phyloP scores from a whole-genome alignment of 2,888 invertebrate species.

The Lasioglossum pauxillum region DNA sequence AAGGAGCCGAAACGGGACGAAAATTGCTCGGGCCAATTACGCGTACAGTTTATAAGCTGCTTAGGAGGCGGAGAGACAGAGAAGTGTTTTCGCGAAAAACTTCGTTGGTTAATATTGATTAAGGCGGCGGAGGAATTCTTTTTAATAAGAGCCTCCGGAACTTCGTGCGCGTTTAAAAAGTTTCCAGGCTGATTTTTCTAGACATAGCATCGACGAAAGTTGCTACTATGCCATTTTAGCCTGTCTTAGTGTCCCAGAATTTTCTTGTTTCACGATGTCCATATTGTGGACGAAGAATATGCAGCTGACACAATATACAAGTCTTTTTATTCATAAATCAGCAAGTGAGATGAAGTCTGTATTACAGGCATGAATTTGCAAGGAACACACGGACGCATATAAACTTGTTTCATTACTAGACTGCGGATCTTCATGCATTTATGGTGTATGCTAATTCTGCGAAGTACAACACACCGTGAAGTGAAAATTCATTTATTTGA shows the following conservation, averaged over 20 bases:
- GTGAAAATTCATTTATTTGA: background rate
- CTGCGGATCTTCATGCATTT: background rate
- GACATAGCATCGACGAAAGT: background rate
- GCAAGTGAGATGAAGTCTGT: background rate
- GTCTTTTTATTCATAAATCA: background rate
- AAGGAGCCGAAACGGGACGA: slow-evolving; percentile 19
- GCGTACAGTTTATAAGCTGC: slow-evolving; percentile 44
- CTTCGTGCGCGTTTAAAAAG: background rate
- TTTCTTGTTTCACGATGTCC: background rate
- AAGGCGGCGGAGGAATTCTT: background rate
- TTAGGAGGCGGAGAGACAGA: background rate
- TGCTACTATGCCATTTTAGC: background rate
- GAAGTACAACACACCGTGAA: background rate
- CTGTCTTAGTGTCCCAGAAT: background rate
- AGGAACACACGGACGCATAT: background rate
- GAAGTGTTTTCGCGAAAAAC: background rate
- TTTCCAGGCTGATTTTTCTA: background rate
- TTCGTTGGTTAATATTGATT: background rate
- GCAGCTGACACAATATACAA: background rate
- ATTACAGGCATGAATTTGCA: background rate
- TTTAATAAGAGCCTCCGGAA: background rate
- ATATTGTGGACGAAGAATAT: background rate
- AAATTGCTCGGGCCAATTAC: slow-evolving; percentile 28
- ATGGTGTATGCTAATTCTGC: background rate
- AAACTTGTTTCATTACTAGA: background rate